Conservation (phyloP, 2,113 vertebrate genomes). For the Dromiciops gliroides region DNA sequence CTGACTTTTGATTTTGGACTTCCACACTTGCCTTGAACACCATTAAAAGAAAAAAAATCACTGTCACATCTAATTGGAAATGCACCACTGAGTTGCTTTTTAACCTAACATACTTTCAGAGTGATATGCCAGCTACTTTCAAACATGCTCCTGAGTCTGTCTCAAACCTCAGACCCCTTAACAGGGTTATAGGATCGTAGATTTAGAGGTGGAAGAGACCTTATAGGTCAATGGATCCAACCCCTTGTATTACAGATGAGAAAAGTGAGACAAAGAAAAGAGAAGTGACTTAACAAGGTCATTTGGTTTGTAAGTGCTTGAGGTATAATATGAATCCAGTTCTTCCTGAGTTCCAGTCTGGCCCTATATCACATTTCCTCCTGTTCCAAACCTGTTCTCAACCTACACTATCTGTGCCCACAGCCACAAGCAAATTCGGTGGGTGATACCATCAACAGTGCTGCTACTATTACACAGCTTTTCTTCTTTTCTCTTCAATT, state of each 20-base stretch:
- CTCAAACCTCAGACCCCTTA: neutral
- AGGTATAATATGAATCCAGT: neutral
- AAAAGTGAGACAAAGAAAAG: neutral
- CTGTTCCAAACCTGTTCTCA: neutral
- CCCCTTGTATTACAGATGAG: neutral
- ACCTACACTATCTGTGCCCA: neutral
- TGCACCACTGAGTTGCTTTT: neutral
- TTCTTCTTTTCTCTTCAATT: neutral
- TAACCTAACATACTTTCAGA: neutral
- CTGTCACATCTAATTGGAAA: slow-evolving; percentile 31
- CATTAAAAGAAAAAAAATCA: neutral
- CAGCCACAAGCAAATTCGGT: neutral
- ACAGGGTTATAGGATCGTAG: neutral
- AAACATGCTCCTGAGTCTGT: neutral
- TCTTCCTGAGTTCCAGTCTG: neutral
- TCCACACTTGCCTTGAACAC: neutral
- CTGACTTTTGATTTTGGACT: slow-evolving; percentile 25
- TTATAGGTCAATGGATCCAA: neutral
- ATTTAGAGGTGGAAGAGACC: neutral
- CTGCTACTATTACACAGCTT: neutral
- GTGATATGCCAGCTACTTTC: neutral
- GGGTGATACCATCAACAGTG: neutral
- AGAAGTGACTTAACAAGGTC: too few relatives aligned
- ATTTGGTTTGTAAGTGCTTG: neutral
- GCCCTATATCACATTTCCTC: neutral